Evolutionary conservation across 2,888 invertebrate genomes (phyloP), one percentile per base, ranked within the genome.

Genomic region (Tetragonisca angustula): DNA sequence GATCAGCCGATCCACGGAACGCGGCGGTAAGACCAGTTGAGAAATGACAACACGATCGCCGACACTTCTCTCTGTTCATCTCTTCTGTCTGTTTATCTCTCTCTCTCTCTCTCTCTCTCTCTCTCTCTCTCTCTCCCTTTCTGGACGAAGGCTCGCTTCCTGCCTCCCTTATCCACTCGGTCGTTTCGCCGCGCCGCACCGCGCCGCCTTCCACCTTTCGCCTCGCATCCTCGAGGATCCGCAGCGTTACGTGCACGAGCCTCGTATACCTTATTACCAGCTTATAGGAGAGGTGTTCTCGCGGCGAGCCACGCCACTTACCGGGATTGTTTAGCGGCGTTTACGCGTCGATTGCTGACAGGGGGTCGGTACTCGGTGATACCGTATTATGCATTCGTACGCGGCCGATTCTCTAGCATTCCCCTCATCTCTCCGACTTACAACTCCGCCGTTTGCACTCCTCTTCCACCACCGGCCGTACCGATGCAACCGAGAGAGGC

Each of bases 21-120:
- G 83, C 83, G 86, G 83, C 86, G 86, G 83, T 86, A 87, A 75
- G 83, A 82, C 84, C 83, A 70, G 82, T 90, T 92, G 92, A 92
- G 89, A 92, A 92, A 92, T 91, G 91, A 92, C 92, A 89, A 92
- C 92, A 91, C 91, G 91, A 91, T 90, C 83, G 88, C 88, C 88
- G 88, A 92, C 92, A 91, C 91, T 87, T 91, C 86, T 81, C 84
- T 43, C 64, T 43, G 11, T 43, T 9, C 43, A 9, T 43, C 36
- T 36, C 0, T 36, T 6, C 9, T 36, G 36, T 36, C 9, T 36
- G 36, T 43, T 9, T 43, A 9, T 36, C 36, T 36, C 36, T 36
- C 36, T 36, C 6, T 36, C 6, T 36, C 43, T 43, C 43, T 36
- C 43, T 32, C 32, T 3, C 32, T 32, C 32, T 32, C 32, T 32